Base-by-base conservation (phyloP, 2,888 invertebrate genomes). In the Vesta saturnalis region DNA sequence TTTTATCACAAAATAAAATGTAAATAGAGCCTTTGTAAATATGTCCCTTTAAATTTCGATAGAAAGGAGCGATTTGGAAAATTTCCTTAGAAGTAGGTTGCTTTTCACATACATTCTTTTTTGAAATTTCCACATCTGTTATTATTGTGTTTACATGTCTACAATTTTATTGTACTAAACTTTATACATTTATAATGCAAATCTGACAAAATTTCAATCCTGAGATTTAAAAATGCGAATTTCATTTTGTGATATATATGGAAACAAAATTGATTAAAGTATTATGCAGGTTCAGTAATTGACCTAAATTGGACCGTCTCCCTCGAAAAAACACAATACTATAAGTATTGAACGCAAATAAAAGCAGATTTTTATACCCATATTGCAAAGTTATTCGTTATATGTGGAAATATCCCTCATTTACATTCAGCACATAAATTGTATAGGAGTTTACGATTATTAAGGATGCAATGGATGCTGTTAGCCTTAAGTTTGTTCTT, bases 1-100 rank as follows among this genome's bases (percentile, higher is more conserved):
- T 52, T 52, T 49, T 52, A 52, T 52, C 19, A 19, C 52, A 52
- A 52, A 18, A 19, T 52, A 52, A 52, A 52, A 52, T 52, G 52
- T 52, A 52, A 52, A 52, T n/a, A 52, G 19, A 39, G 19, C 19
- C 52, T 49, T 52, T 52, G 52, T 52, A 52, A 52, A 52, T 52
- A 52, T 18, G 18, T 52, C 19, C 19, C 19, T 52, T 19, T 52
- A 52, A 52, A 12, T 19, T 52, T 18, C 19, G 12, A 6, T 12
- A 52, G 19, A 52, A 21, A 15, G 19, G 49, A 49, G n/a, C 8
- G 39, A 6, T 39, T 39, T 39, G 39, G 2, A n/a, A 39, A 39
- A 39, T 2, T 39, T 39, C 23, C 8, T 23, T 23, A 23, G 23
- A 23, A 23, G 39, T 39, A 39, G 8, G 8, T 39, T 39, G 10